Base-by-base conservation (phyloP, 2,888 invertebrate genomes). In the Cryptocephalus primarius region DNA sequence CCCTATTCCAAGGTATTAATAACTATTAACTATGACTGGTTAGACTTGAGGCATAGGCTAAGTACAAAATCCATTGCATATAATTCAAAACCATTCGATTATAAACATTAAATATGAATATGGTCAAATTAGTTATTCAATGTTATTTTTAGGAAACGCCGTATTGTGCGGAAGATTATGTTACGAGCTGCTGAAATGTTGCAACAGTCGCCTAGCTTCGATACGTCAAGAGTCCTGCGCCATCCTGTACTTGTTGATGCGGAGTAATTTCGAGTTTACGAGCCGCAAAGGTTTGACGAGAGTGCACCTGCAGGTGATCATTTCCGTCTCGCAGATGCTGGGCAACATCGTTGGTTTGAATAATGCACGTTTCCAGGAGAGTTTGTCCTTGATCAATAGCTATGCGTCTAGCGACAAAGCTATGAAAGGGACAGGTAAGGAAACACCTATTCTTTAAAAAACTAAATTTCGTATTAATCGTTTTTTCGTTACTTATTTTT, bases 291-390 rank as follows among this genome's bases (percentile, higher is more conserved):
- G 86, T 48, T 75, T 94, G 51, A 93, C 90, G 1, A 74, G 94
- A 53, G 92, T 94, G 1, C 93, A 93, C 63, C 72, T 92, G 42
- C 92, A 93, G 79, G 91, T 94, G 33, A 94, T 95, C 53, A 93
- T 96, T 61, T 91, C 94, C 0, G 91, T 96, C 10, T 95, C 95
- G 0, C 88, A 93, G 69, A 81, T 96, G 71, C 79, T 94, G 52
- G 93, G 94, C 48, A 89, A 86, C 61, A 84, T 91, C 6, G 85
- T 88, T n/a, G 88, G 88, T 3, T 72, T 92, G 54, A 93, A 93
- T 71, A 93, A 91, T 70, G 84, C 89, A n/a, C 79, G 92, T 40
- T 94, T 96, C 69, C 92, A 94, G 74, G 92, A 94, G 68, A 92
- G 91, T 55, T 73, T 96, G 4, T 89, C 91, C 4, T 77, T 92